Evolutionary conservation across 2,113 vertebrate species (phyloP).

Genomic region (Hemiprocne comata): DNA sequence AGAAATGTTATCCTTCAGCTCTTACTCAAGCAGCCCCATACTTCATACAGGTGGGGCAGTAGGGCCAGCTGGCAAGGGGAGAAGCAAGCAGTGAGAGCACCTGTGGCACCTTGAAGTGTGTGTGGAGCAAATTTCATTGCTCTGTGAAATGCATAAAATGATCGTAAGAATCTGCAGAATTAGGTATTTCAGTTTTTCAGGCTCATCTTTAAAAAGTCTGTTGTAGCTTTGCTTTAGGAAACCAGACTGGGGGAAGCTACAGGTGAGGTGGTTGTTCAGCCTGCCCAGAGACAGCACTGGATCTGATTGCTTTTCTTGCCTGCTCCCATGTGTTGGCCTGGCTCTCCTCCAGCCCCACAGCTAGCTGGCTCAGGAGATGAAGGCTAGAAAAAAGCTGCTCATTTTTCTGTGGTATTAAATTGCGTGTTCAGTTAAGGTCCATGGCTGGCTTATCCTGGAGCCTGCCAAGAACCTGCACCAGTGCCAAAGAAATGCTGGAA

Average conservation of each 20-base stretch:
- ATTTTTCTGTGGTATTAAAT: neutral
- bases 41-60: neutral
- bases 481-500: neutral
- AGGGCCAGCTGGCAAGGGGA: neutral
- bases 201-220: neutral
- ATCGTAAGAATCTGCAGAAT: neutral
- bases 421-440: neutral
- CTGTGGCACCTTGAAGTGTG: neutral
- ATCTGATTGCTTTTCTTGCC: neutral
- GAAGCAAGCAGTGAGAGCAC: neutral
- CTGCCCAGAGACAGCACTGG: neutral
- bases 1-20: neutral
- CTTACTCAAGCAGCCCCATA: neutral
- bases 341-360: neutral
- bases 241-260: neutral
- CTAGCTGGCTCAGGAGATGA: neutral
- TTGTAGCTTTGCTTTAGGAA: neutral
- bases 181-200: neutral
- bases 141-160: neutral
- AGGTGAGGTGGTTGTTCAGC: neutral
- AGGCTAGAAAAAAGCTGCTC: neutral
- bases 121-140: neutral
- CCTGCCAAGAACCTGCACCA: neutral
- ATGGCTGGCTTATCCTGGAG: neutral
- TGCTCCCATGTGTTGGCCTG: neutral